Evolutionary conservation across 2,113 vertebrate species (phyloP).

Genomic region (Podocnemis expansa): DNA sequence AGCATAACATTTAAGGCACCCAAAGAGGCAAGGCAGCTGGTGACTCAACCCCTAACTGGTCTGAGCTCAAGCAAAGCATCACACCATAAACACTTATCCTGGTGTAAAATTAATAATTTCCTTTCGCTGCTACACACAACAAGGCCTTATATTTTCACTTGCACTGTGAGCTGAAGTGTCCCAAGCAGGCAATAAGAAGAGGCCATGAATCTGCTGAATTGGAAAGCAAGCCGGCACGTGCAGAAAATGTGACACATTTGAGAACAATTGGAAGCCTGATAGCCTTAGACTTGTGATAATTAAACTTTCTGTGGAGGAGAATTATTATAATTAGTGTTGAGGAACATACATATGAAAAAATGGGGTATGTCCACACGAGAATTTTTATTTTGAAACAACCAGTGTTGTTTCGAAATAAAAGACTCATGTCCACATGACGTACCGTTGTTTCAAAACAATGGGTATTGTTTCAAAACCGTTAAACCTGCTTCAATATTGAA

Average conservation of each 20-base stretch:
- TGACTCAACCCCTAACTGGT: not conserved
- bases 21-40: not conserved
- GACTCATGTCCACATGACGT: too few relatives aligned
- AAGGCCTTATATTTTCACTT: slow-evolving; percentile 6
- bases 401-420: too few relatives aligned
- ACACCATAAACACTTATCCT: not conserved
- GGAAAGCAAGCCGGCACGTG: not conserved
- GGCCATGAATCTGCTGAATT: not conserved
- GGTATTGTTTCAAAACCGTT: too few relatives aligned
- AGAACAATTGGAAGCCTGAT: not conserved
- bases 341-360: too few relatives aligned
- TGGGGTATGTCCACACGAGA: too few relatives aligned
- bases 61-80: not conserved
- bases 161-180: not conserved
- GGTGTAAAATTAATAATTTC: not conserved
- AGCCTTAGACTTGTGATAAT: too few relatives aligned
- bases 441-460: too few relatives aligned
- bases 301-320: too few relatives aligned
- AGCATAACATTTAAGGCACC: not conserved
- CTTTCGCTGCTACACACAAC: not conserved
- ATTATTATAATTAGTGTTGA: too few relatives aligned
- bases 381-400: too few relatives aligned
- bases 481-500: too few relatives aligned
- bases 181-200: not conserved
- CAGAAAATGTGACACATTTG: not conserved